Base-by-base conservation (phyloP, 1,140 invertebrate genomes). In the Agrypnia vestita region DNA sequence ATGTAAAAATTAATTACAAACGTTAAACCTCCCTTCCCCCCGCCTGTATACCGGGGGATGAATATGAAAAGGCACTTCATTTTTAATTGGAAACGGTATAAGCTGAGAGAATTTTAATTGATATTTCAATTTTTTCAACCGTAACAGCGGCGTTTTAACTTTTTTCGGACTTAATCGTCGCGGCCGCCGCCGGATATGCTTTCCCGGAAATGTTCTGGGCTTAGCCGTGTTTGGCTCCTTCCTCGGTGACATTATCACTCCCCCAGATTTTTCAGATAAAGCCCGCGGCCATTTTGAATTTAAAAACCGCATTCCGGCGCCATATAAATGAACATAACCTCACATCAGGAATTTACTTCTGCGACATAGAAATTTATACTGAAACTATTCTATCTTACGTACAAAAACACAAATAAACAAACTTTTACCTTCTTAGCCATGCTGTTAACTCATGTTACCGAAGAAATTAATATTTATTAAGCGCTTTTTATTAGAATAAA, bases 11-110 rank as follows among this genome's bases (percentile, higher is more conserved):
- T 82, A 82, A 82, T 82, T 82, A 82, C 80, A 76, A 82, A 72
- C 80, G 71, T 75, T 59, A 51, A 43, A 61, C 69, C 61, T 7
- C 35, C 47, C 47, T 13, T 19, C 71, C 71, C 17, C 67, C 55
- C 17, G 55, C 55, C 80, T 72, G 59, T 67, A 25, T 64, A 44
- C 21, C 19, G 71, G 56, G 71, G 80, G 73, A 79, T 76, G 80
- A 79, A 82, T 79, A 82, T 82, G 80, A 82, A 82, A 82, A 76
- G 75, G 80, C 77, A 82, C 80, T 82, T 76, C 80, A 82, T 82
- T 82, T 82, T 82, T 82, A 82, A 82, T 82, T 82, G 80, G 80
- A 82, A 82, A 82, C 80, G 80, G 76, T 82, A 82, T 82, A 82
- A 82, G 80, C 80, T 79, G 77, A 79, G 80, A 82, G 80, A 82